Percentiles rank a stretch among this genome's conserved stretches.
Evolutionary conservation across 1,140 invertebrate genomes (phyloP).

Genomic region (Pteromalus puparum): DNA sequence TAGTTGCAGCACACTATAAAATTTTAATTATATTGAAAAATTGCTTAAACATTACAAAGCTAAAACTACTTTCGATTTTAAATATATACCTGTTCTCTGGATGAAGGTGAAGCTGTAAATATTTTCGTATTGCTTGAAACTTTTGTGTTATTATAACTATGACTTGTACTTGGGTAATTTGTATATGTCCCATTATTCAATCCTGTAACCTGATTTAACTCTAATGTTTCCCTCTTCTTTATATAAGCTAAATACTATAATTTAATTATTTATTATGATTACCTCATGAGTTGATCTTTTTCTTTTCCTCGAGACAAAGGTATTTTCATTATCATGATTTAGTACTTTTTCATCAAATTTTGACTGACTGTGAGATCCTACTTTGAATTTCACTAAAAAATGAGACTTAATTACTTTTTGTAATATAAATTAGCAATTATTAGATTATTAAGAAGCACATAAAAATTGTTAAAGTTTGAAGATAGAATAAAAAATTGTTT

Average conservation of each 20-base stretch:
- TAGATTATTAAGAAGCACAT: too few relatives aligned
- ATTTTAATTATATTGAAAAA: background rate
- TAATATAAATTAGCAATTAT: background rate
- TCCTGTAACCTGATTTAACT: conserved; percentile 21
- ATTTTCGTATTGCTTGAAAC: conserved; percentile 24
- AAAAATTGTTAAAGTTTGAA: too few relatives aligned
- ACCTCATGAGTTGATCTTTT: conserved; percentile 62
- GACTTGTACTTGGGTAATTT: conserved; percentile 48
- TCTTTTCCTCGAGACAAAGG: conserved; percentile 61
- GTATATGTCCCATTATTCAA: conserved; percentile 46
- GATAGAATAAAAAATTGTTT: too few relatives aligned
- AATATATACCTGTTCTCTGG: conserved; percentile 35
- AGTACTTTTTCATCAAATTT: conserved; percentile 53
- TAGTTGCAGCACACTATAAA: conserved; percentile 30
- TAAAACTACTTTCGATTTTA: background rate
- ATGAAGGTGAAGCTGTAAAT: background rate
- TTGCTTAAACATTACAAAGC: background rate
- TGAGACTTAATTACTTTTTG: background rate
- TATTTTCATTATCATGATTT: conserved; percentile 51
- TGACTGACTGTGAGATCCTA: conserved; percentile 29
- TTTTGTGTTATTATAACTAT: conserved; percentile 32
- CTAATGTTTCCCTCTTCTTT: background rate
- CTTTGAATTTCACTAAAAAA: conserved; percentile 47
- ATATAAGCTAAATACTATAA: conserved; percentile 4
- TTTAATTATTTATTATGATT: conserved; percentile 33